A percentile compares a stretch with the other conserved stretches of the same genome.
Evolutionary conservation across 2,113 vertebrate species (phyloP).

Genomic region (Rhinolophus sinicus): DNA sequence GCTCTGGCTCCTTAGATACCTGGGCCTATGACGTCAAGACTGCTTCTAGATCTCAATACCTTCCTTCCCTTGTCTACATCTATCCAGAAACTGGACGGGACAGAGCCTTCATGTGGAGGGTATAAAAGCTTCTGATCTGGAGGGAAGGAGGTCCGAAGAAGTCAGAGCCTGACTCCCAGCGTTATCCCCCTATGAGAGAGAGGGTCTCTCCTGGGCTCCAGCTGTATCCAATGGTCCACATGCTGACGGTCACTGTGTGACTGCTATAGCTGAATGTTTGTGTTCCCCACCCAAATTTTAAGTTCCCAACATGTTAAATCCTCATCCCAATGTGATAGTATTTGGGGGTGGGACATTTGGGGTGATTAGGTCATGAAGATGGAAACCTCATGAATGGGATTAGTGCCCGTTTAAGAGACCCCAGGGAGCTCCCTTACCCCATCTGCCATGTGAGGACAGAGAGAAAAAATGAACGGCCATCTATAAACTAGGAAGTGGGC

Average conservation of each 20-base stretch:
- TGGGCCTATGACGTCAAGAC: neutral
- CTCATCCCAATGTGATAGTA: too few relatives aligned
- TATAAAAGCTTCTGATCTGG: neutral
- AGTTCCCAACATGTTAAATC: neutral
- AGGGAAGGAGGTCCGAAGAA: neutral
- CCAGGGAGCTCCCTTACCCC: neutral
- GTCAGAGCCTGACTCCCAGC: neutral
- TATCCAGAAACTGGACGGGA: neutral
- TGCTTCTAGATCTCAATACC: neutral
- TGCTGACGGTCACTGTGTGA: neutral
- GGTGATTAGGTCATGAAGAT: neutral
- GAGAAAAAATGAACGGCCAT: neutral
- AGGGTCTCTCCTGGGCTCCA: neutral
- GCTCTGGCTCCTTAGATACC: neutral
- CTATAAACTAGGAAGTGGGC: neutral
- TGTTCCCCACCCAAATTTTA: neutral
- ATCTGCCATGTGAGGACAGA: neutral
- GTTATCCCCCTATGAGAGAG: neutral
- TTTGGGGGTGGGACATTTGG: neutral
- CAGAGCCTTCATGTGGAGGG: neutral
- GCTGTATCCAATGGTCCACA: neutral
- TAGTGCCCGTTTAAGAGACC: neutral
- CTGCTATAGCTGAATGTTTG: neutral
- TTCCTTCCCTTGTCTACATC: neutral
- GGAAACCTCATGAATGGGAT: neutral